These are phyloP conservation scores for Silurus asotus DNA, from an alignment of 2,113 vertebrate genomes.

Conservation along the genomic window DNA sequence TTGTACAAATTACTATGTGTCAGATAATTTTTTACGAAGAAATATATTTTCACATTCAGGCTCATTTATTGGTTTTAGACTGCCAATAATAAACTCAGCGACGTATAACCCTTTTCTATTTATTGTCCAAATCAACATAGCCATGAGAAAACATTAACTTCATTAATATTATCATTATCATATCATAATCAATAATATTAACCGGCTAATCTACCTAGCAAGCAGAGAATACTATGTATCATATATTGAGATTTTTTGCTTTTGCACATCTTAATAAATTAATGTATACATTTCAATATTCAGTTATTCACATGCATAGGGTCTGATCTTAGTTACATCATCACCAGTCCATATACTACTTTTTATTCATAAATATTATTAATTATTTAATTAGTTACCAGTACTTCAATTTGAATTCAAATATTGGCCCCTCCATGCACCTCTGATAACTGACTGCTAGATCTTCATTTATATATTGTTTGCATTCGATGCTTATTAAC, in stretches of 20 bases:
- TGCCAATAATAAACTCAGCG: background rate
- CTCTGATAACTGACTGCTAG: background rate
- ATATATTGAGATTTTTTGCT: background rate
- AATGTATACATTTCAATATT: background rate
- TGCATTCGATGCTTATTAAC: background rate
- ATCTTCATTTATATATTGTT: background rate
- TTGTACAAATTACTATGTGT: too few relatives aligned
- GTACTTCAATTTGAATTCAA: background rate
- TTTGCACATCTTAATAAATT: background rate
- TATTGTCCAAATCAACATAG: background rate
- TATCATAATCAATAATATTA: background rate
- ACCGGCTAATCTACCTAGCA: background rate
- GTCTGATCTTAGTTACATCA: background rate
- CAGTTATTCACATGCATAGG: background rate
- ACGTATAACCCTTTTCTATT: background rate
- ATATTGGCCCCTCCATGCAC: background rate
- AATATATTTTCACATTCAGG: background rate
- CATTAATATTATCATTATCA: too few relatives aligned
- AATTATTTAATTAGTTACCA: background rate
- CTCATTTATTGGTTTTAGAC: background rate
- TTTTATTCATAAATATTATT: too few relatives aligned
- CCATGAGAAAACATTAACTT: background rate
- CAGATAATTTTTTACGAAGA: background rate
- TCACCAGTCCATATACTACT: background rate
- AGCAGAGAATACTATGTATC: background rate